These are phyloP conservation scores for Trypoxylon attenuatum DNA, from an alignment of 2,888 invertebrate species.

Conservation along the genomic window DNA sequence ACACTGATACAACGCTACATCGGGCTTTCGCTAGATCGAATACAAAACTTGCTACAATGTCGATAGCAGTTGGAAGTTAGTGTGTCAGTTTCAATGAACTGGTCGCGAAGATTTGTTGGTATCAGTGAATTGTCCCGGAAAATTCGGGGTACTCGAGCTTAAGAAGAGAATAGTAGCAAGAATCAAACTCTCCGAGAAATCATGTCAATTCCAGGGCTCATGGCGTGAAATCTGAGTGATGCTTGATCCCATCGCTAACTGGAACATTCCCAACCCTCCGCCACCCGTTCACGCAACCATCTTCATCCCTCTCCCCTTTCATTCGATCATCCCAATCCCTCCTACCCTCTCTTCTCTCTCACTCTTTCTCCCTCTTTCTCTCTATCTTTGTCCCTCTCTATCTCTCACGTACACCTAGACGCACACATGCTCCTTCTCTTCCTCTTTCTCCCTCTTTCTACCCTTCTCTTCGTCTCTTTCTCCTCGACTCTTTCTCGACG, in stretches of 20 bases:
- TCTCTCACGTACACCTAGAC: too few species aligned
- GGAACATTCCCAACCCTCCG: slow-evolving; percentile 47
- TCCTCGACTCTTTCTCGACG: slow-evolving; percentile 27
- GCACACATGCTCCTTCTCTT: not conserved
- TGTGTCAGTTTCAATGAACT: too few species aligned
- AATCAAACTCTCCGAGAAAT: too few species aligned
- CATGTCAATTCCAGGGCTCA: too few species aligned
- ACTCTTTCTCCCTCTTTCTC: not conserved
- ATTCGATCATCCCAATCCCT: slow-evolving; percentile 49
- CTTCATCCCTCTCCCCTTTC: slow-evolving; percentile 45
- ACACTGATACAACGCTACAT: too few species aligned
- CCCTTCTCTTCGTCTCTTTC: slow-evolving; percentile 30
- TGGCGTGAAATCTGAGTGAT: slow-evolving; percentile 7
- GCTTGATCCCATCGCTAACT: slow-evolving; percentile 36
- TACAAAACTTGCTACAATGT: too few species aligned
- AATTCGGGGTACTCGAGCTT: too few species aligned
- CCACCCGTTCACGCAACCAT: slow-evolving; percentile 42
- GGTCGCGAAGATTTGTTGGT: too few species aligned
- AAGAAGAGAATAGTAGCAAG: too few species aligned
- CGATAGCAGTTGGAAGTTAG: too few species aligned
- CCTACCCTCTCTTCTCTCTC: not conserved
- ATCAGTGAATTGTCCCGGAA: too few species aligned
- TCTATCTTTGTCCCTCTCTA: not conserved
- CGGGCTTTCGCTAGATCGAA: too few species aligned
- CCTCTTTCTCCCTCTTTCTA: slow-evolving; percentile 21